A percentile compares a stretch with the other conserved stretches of the same genome.
These are phyloP conservation scores for Arrhopalites spinosus DNA, from an alignment of 2,888 invertebrate species.

Conservation along the genomic window DNA sequence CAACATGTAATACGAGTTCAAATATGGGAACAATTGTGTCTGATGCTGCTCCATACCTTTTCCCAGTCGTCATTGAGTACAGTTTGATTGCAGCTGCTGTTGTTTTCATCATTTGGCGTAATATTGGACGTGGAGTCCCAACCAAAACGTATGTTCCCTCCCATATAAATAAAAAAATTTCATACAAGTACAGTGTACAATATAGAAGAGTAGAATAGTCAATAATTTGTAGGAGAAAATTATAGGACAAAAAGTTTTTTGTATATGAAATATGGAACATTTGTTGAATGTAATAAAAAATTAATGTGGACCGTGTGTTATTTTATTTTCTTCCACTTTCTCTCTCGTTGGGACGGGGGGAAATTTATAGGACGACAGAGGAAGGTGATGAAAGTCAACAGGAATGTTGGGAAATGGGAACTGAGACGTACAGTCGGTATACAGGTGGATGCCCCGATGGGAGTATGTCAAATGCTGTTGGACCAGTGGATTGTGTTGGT, in stretches of 20 bases:
- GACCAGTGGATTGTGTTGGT: conserved; percentile 90
- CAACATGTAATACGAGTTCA: conserved; percentile 72
- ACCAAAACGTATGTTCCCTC: conserved; percentile 67
- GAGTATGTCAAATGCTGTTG: conserved; percentile 49
- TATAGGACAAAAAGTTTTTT: too few species aligned
- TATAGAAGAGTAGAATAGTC: too few species aligned
- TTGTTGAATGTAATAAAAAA: background rate
- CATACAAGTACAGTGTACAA: too few species aligned
- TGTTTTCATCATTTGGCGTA: conserved; percentile 95
- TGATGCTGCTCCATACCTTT: conserved; percentile 91
- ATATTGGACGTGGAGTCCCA: conserved; percentile 70
- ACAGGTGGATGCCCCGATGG: conserved; percentile 51
- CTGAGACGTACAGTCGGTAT: conserved; percentile 56
- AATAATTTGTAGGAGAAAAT: too few species aligned
- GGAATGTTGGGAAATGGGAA: conserved; percentile 56
- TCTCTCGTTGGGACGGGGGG: background rate
- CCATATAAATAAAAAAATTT: background rate
- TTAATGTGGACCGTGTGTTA: background rate
- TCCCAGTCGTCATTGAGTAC: conserved; percentile 95
- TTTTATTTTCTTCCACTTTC: background rate
- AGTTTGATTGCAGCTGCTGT: conserved; percentile 93
- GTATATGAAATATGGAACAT: background rate
- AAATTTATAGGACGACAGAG: conserved; percentile 47
- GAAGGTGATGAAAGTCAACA: conserved; percentile 56
- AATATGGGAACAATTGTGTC: conserved; percentile 92